phyloP scores from a whole-genome alignment of 2,797 vertebrate species.

The Pachyuromys duprasi region DNA sequence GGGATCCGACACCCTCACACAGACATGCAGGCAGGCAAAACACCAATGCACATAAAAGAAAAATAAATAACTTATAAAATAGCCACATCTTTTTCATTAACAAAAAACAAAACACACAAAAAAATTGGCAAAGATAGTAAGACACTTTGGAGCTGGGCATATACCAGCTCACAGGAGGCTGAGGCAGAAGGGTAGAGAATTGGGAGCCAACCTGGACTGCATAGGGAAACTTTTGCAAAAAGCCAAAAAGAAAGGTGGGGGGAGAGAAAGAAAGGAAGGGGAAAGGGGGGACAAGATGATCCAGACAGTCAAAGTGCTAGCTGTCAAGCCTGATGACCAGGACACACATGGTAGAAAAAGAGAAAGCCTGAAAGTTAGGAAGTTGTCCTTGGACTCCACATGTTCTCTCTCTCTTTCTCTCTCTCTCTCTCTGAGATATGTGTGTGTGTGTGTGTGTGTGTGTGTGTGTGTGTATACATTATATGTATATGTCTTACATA shows the following conservation, averaged over 20 bases:
- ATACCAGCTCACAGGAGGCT: not conserved
- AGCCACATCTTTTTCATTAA: not conserved
- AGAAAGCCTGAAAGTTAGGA: not conserved
- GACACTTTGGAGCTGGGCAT: not conserved
- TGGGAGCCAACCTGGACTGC: not conserved
- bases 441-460: no score
- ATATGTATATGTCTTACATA: no score
- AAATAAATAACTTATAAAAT: no score
- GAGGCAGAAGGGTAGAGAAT: not conserved
- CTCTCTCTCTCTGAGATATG: not conserved
- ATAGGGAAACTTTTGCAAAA: not conserved
- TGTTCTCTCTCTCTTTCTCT: not conserved
- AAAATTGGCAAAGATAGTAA: not conserved
- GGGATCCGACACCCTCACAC: no score
- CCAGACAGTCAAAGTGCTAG: not conserved
- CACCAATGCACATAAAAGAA: no score
- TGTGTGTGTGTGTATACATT: no score
- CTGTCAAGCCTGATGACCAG: not conserved
- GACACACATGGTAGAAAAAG: not conserved
- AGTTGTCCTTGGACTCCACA: not conserved
- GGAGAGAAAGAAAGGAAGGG: no score
- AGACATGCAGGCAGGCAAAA: no score
- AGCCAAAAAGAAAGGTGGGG: not conserved
- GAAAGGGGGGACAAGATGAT: not conserved
- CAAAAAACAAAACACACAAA: not conserved